A percentile compares a stretch with the other conserved stretches of the same genome.
phyloP scores from a whole-genome alignment of 2,113 vertebrate species.

The Seriola rivoliana region DNA sequence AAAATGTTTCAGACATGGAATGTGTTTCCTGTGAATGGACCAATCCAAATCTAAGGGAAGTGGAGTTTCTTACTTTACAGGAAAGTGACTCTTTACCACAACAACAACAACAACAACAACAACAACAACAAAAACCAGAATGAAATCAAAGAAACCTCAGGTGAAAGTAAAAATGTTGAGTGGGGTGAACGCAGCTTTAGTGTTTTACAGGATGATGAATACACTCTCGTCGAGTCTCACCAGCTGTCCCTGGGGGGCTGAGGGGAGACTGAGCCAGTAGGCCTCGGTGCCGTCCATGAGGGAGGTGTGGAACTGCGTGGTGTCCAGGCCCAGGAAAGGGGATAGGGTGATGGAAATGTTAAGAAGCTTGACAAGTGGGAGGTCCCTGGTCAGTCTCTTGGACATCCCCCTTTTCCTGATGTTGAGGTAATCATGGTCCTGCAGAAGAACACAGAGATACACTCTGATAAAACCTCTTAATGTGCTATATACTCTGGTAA shows the following conservation, averaged over 20 bases:
- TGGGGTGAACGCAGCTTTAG: neutral
- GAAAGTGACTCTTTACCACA: neutral
- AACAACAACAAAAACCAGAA: neutral
- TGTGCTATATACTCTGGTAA: neutral
- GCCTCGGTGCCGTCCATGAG: slow-evolving; percentile 79
- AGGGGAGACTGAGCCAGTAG: slow-evolving; percentile 88
- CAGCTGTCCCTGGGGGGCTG: slow-evolving; percentile 77
- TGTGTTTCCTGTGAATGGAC: slow-evolving; percentile 2
- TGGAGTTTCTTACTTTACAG: neutral
- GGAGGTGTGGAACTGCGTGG: slow-evolving; percentile 86
- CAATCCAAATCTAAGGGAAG: neutral
- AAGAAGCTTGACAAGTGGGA: slow-evolving; percentile 82
- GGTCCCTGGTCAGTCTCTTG: slow-evolving; percentile 81
- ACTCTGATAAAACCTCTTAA: neutral
- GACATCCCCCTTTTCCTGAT: slow-evolving; percentile 83
- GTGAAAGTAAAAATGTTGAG: neutral
- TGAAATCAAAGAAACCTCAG: slow-evolving; percentile 1
- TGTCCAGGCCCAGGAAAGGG: slow-evolving; percentile 86
- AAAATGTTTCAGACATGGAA: neutral
- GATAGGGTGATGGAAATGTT: slow-evolving; percentile 91
- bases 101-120: neutral
- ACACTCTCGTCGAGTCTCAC: slow-evolving; percentile 73
- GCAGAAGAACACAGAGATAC: slow-evolving; percentile 2
- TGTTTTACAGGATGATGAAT: neutral
- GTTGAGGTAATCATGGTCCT: slow-evolving; percentile 81